Evolutionary conservation across 2,888 invertebrate species (phyloP), one percentile per base, ranked within the genome.

Genomic region (Himalopsyche anomala): DNA sequence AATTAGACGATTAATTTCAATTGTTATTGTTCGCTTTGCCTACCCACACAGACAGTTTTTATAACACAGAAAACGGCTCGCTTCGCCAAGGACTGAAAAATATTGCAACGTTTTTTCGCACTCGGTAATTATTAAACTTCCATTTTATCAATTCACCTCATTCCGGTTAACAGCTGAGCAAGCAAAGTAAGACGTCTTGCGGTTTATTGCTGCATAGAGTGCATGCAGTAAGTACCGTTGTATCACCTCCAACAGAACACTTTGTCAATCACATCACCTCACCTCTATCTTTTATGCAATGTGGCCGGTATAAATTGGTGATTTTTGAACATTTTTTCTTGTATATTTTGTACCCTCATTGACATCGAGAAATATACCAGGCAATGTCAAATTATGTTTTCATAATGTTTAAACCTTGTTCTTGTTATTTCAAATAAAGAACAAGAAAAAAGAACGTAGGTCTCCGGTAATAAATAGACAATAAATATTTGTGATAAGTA

Each of bases 171-270:
- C 74, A 74, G 74, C 74, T 74, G 74, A 74, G 28, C 74, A 74
- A 74, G 74, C 38, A 74, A 74, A 74, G 74, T 74, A 74, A 74
- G 19, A 74, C 74, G 36, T 74, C 74, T 74, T 74, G 74, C 74
- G 74, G 74, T 74, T 74, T 38, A 69, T 74, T 36, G 11, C 74
- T 74, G 74, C 74, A 62, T 62, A 62, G n/a, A 62, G 8, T 62
- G 62, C 62, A 74, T 74, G 38, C 74, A 36, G 74, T 74, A 74
- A 36, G 74, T 74, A 74, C 74, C 74, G 74, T 74, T 74, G 74
- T 74, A 74, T 36, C 74, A 36, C 74, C 74, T 74, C 74, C 28
- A 36, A 74, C 74, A 74, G 38, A 74, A 74, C 36, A 74, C 38
- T 74, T 74, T 74, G 74, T 74, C 74, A 74, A 74, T 36, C 74